Percentiles rank a stretch among this genome's conserved stretches.
These are phyloP conservation scores for Aporophyla nigra DNA, from an alignment of 2,888 invertebrate genomes.

Conservation along the genomic window DNA sequence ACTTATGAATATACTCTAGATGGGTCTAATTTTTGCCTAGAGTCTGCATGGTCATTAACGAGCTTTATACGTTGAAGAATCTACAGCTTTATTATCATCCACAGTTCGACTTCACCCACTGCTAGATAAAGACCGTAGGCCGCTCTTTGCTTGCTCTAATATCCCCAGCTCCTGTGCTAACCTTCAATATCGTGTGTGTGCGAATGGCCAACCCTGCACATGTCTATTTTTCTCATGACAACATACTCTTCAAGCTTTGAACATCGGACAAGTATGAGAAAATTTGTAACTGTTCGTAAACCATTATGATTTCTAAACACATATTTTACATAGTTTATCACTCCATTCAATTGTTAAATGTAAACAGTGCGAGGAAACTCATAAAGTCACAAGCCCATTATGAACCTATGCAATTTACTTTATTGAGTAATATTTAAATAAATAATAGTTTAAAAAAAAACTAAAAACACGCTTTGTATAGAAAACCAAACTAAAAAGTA, in stretches of 20 bases:
- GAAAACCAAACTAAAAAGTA: too few species aligned
- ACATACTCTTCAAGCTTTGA: neutral
- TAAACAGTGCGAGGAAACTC: conserved; percentile 8
- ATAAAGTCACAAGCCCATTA: conserved; percentile 14
- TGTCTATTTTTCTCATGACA: neutral
- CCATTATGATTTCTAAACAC: neutral
- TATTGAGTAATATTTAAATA: too few species aligned
- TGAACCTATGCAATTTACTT: neutral
- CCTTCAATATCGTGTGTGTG: neutral
- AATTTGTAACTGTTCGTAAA: neutral
- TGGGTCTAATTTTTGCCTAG: neutral
- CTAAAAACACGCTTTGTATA: too few species aligned
- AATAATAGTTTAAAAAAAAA: too few species aligned
- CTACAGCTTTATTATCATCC: too few species aligned
- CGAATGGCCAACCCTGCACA: neutral
- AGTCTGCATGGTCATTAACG: neutral
- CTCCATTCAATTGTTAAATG: conserved; percentile 24
- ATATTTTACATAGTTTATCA: conserved; percentile 15
- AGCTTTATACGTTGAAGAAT: neutral
- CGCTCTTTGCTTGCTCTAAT: neutral
- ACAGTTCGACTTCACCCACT: neutral
- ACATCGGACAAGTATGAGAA: neutral
- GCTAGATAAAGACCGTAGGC: too few species aligned
- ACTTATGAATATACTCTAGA: neutral
- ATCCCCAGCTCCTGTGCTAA: neutral